These are phyloP conservation scores for Plagodis dolabraria DNA, from an alignment of 2,888 invertebrate genomes.

Conservation along the genomic window DNA sequence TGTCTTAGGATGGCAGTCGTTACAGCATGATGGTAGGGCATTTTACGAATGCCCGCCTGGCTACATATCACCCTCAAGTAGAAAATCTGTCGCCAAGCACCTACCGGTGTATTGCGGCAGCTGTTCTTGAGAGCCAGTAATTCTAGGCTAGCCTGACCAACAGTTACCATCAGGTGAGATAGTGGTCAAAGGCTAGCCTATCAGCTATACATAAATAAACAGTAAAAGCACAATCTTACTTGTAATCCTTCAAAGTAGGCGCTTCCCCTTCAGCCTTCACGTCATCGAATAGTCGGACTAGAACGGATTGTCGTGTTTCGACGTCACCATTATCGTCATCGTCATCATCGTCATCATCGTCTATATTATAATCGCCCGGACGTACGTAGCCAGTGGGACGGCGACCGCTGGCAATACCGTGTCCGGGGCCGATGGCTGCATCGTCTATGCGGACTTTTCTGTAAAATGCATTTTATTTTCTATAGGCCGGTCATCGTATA, in stretches of 20 bases:
- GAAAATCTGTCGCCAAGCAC: too few species aligned
- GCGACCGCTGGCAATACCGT: slow-evolving; percentile 24
- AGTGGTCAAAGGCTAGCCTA: too few species aligned
- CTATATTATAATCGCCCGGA: slow-evolving; percentile 1
- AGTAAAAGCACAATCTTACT: slow-evolving; percentile 41
- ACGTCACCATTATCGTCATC: slow-evolving; percentile 25
- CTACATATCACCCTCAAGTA: too few species aligned
- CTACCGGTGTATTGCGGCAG: too few species aligned
- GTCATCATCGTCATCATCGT: slow-evolving; percentile 26
- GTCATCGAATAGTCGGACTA: slow-evolving; percentile 58
- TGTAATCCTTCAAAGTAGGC: slow-evolving; percentile 66
- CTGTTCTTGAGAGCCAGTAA: too few species aligned
- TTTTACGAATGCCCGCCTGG: too few species aligned
- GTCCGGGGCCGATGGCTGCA: neutral
- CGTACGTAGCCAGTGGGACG: slow-evolving; percentile 48
- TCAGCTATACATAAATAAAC: too few species aligned
- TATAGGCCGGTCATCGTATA: too few species aligned
- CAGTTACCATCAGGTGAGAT: too few species aligned
- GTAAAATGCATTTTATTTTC: neutral
- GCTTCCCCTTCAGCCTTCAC: slow-evolving; percentile 38
- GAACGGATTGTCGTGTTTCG: slow-evolving; percentile 49
- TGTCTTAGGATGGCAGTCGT: too few species aligned
- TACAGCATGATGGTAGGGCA: too few species aligned
- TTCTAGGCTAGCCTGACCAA: too few species aligned
- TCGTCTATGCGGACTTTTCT: slow-evolving; percentile 57